Base-by-base conservation (phyloP, 2,888 invertebrate genomes). In the Polydrusus pterygomalis region DNA sequence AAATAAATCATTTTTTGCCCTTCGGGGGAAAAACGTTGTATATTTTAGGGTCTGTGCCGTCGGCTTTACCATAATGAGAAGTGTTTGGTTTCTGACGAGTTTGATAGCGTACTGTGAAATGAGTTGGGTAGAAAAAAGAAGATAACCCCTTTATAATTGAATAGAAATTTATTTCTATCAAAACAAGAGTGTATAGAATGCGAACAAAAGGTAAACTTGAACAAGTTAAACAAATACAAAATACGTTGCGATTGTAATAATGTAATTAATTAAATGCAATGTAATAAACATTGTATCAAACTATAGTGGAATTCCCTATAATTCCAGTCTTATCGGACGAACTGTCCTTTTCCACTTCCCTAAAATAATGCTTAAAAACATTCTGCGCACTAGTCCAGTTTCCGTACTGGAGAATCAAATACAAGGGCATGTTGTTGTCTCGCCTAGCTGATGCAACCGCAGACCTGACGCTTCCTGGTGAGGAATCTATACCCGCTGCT, bases 1-100 rank as follows among this genome's bases (percentile, higher is more conserved):
- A 43, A 43, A 43, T 43, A 43, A 43, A 43, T 43, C 13, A 13
- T 43, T 43, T 43, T 43, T 43, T 43, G 13, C 13, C 7, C 43
- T 43, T 43, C 13, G 43, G 43, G 43, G 13, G 43, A 43, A 43
- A 43, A 43, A 43, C 43, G 13, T 43, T 43, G 2, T 10, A 43
- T 43, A 43, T 43, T 43, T 38, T 38, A 38, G 38, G 38, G 38
- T 38, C 38, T 38, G 38, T 38, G 38, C 9, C 38, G 67, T 70
- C 71, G 71, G 75, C 75, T 75, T 75, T 65, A 75, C 71, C 75
- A 64, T 70, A 40, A 60, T 67, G 75, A 71, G 75, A 75, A 58
- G 67, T 75, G 75, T 75, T 75, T 75, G 65, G 70, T 8, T 15
- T 71, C 75, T 72, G 49, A 49, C 49, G 49, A 49, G 7, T 49